phyloP scores from a whole-genome alignment of 1,140 invertebrate genomes.

The Campodea augens region DNA sequence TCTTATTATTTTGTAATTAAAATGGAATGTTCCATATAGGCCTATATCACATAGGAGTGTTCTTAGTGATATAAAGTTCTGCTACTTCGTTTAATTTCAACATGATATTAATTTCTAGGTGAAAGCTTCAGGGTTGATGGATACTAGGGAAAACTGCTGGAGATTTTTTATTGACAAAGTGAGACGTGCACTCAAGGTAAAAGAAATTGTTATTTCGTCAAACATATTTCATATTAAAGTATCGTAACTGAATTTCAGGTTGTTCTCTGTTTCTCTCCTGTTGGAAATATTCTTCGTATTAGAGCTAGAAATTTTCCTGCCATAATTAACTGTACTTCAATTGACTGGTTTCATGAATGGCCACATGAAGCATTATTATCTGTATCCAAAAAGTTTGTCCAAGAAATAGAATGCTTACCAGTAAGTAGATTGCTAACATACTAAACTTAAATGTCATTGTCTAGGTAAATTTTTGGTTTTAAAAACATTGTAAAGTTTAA shows the following conservation, averaged over 20 bases:
- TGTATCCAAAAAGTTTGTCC: constrained; percentile 72
- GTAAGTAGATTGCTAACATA: constrained; percentile 33
- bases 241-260: constrained; percentile 27
- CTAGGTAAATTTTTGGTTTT: constrained; percentile 8
- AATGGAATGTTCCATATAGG: no score
- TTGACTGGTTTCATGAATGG: constrained; percentile 98
- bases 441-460: constrained; percentile 8
- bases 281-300: constrained; percentile 74
- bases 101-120: no score
- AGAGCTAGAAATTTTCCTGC: constrained; percentile 88
- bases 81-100: no score
- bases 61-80: no score
- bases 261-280: constrained; percentile 87
- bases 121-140: constrained; percentile 52
- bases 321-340: constrained; percentile 80
- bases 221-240: no score
- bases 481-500: no score
- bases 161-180: constrained; percentile 93
- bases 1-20: no score
- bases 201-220: constrained; percentile 6
- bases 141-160: constrained; percentile 91
- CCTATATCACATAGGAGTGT: no score
- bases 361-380: constrained; percentile 87
- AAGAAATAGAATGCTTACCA: constrained; percentile 56
- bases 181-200: constrained; percentile 65